phyloP scores from a whole-genome alignment of 1,140 invertebrate genomes.

The Heliothis subflexa region DNA sequence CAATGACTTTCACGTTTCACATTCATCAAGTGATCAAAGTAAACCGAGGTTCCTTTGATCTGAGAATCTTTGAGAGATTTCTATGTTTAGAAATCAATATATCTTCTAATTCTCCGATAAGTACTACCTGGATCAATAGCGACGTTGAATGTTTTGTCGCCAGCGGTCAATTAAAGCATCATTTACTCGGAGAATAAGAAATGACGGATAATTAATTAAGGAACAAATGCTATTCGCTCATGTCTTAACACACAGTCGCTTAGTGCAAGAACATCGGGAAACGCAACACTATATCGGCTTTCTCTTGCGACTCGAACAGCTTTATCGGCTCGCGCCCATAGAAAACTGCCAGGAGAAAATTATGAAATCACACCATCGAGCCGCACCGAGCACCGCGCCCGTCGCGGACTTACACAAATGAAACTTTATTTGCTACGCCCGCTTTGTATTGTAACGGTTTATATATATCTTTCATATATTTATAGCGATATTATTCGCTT shows the following conservation, averaged over 20 bases:
- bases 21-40: constrained; percentile 38
- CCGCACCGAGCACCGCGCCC: constrained; percentile 31
- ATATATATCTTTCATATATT: constrained; percentile 48
- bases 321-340: constrained; percentile 70
- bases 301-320: constrained; percentile 69
- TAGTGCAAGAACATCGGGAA: constrained; percentile 72
- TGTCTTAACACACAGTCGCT: constrained; percentile 53
- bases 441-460: constrained; percentile 46
- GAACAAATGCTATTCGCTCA: constrained; percentile 26
- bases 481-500: constrained; percentile 38
- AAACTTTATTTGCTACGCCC: constrained; percentile 44
- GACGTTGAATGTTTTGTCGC: no score
- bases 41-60: constrained; percentile 19
- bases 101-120: no score
- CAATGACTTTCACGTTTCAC: constrained; percentile 24
- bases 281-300: constrained; percentile 74
- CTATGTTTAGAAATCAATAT: no score
- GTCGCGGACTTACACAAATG: constrained; percentile 41
- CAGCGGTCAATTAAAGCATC: no score
- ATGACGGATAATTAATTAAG: constrained; percentile 2
- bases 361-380: constrained; percentile 66
- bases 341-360: constrained; percentile 75
- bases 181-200: background rate
- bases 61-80: background rate
- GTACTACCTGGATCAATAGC: no score